A percentile compares a stretch with the other conserved stretches of the same genome.
Evolutionary conservation across 2,113 vertebrate genomes (phyloP).

Genomic region (mouse (Mus musculus)): DNA sequence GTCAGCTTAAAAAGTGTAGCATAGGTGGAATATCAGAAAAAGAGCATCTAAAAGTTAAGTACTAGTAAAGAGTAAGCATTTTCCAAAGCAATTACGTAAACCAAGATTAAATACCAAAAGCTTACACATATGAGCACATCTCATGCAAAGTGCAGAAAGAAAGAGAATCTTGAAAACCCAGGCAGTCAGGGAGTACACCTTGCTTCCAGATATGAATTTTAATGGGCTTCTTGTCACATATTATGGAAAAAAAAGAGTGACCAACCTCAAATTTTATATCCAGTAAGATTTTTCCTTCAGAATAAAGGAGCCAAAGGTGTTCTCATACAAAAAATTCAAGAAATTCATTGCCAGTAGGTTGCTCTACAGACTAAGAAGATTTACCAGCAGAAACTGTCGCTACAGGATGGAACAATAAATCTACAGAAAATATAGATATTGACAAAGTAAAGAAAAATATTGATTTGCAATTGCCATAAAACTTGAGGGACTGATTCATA

Average conservation of each 20-base stretch:
- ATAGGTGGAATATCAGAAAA: neutral
- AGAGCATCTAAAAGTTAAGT: neutral
- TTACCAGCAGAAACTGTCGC: neutral
- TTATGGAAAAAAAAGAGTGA: neutral
- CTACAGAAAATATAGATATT: neutral
- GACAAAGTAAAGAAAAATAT: neutral
- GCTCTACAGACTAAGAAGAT: neutral
- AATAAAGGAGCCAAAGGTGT: neutral
- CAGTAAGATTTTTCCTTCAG: neutral
- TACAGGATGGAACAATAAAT: neutral
- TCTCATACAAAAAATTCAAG: neutral
- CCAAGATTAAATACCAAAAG: neutral
- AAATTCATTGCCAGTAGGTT: neutral
- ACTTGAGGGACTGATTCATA: neutral
- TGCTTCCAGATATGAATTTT: too few relatives aligned
- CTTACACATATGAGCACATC: neutral
- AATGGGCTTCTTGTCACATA: neutral
- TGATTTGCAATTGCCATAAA: neutral
- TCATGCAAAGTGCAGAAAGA: neutral
- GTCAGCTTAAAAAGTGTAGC: neutral
- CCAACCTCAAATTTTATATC: neutral
- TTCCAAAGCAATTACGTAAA: neutral
- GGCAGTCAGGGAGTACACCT: neutral
- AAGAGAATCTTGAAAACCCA: neutral
- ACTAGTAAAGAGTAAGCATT: neutral